Conservation (phyloP, 2,113 vertebrate genomes). For the Tragelaphus strepsiceros region DNA sequence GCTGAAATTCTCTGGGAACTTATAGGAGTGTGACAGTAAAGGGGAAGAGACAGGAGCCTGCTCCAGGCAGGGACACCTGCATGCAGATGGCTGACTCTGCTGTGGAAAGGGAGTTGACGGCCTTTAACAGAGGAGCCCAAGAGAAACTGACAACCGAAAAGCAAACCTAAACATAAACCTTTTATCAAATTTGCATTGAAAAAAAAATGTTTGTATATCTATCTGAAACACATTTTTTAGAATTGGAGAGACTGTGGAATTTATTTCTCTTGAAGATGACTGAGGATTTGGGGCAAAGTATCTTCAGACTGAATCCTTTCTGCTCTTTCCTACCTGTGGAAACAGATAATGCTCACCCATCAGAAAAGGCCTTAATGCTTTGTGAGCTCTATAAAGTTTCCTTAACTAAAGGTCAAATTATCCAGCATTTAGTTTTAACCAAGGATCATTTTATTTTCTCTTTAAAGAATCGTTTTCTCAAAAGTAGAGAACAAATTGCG, state of each 20-base stretch:
- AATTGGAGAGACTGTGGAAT: background rate
- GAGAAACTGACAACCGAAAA: background rate
- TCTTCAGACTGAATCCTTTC: background rate
- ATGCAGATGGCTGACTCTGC: background rate
- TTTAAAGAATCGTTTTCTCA: slow-evolving; percentile 23
- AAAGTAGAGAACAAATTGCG: slow-evolving; percentile 38
- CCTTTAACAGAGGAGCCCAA: background rate
- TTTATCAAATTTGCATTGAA: background rate
- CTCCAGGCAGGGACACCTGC: background rate
- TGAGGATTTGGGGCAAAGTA: background rate
- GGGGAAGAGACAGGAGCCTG: background rate
- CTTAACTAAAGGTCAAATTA: slow-evolving; percentile 36
- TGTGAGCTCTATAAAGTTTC: background rate
- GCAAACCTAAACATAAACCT: background rate
- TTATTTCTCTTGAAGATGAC: background rate
- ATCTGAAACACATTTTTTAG: background rate
- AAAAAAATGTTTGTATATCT: background rate
- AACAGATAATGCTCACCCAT: fast-evolving
- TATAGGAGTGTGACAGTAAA: background rate
- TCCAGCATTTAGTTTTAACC: slow-evolving; percentile 24
- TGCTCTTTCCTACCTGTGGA: background rate
- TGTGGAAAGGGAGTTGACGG: background rate
- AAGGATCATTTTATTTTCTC: slow-evolving; percentile 31
- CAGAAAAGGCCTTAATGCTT: background rate
- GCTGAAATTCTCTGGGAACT: slow-evolving; percentile 12